phyloP scores from a whole-genome alignment of 1,140 invertebrate genomes.

The Chironomus tepperi region DNA sequence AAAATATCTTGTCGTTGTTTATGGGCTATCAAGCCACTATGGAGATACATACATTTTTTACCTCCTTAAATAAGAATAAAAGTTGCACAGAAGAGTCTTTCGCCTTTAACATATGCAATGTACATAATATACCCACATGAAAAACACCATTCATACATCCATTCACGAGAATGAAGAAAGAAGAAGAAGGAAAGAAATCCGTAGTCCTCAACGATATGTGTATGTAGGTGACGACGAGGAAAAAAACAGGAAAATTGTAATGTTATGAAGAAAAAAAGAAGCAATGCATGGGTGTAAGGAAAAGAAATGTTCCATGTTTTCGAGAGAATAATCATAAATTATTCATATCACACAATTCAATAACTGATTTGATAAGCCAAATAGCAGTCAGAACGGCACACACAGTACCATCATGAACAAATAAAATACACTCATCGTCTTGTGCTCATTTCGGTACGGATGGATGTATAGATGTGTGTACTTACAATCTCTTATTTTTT shows the following conservation, averaged over 20 bases:
- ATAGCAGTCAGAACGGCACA: background rate
- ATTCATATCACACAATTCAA: conserved; percentile 24
- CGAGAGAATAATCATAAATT: conserved; percentile 18
- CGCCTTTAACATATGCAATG: background rate
- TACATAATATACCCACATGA: background rate
- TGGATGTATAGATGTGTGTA: no score
- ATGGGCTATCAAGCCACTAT: background rate
- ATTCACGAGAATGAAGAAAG: no score
- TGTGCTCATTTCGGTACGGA: background rate
- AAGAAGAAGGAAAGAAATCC: background rate
- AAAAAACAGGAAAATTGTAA: background rate
- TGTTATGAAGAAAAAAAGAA: background rate
- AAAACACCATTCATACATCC: no score
- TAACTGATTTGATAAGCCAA: conserved; percentile 24
- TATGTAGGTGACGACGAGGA: background rate
- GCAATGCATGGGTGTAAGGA: background rate
- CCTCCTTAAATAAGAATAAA: background rate
- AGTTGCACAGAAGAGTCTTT: background rate
- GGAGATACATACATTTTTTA: background rate
- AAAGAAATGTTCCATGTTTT: background rate
- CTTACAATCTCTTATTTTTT: no score
- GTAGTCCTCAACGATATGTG: background rate
- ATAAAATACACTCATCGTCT: background rate
- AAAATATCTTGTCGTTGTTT: background rate
- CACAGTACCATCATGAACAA: conserved; percentile 6